Conservation (phyloP, 2,797 vertebrate genomes). For the Channallabes apus region DNA sequence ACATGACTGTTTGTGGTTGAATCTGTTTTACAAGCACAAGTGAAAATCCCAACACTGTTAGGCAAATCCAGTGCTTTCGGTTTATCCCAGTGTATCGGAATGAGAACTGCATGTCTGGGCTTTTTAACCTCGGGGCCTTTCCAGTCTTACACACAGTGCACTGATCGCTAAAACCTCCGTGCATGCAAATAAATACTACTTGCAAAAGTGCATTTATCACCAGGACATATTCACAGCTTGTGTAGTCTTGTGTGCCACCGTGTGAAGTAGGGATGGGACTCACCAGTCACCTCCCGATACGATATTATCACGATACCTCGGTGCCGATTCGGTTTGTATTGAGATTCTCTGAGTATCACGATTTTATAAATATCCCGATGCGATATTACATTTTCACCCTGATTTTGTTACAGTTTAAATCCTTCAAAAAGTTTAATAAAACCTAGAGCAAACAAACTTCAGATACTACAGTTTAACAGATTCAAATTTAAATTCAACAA, state of each 20-base stretch:
- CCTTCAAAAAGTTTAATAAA: too few relatives aligned
- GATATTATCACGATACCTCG: too few relatives aligned
- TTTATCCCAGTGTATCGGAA: conserved; percentile 36
- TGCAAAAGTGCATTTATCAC: not conserved
- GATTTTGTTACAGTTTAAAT: too few relatives aligned
- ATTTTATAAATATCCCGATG: too few relatives aligned
- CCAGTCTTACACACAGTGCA: not conserved
- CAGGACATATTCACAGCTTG: not conserved
- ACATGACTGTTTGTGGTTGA: not conserved
- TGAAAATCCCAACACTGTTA: not conserved
- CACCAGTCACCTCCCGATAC: too few relatives aligned
- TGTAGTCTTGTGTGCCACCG: not conserved
- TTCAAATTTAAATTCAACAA: too few relatives aligned
- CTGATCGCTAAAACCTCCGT: not conserved
- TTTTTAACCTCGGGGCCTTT: not conserved
- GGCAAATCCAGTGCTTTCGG: not conserved
- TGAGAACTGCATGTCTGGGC: conserved; percentile 11
- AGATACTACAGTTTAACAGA: too few relatives aligned
- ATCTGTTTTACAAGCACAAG: not conserved
- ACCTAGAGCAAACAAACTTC: too few relatives aligned
- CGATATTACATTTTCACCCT: too few relatives aligned
- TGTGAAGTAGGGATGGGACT: not conserved
- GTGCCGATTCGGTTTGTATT: too few relatives aligned
- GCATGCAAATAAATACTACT: too few relatives aligned
- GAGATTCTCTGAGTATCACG: too few relatives aligned